Percentiles rank a stretch among this genome's conserved stretches.
Evolutionary conservation across 2,113 vertebrate genomes (phyloP).

Genomic region (Paradoxurus hermaphroditus): DNA sequence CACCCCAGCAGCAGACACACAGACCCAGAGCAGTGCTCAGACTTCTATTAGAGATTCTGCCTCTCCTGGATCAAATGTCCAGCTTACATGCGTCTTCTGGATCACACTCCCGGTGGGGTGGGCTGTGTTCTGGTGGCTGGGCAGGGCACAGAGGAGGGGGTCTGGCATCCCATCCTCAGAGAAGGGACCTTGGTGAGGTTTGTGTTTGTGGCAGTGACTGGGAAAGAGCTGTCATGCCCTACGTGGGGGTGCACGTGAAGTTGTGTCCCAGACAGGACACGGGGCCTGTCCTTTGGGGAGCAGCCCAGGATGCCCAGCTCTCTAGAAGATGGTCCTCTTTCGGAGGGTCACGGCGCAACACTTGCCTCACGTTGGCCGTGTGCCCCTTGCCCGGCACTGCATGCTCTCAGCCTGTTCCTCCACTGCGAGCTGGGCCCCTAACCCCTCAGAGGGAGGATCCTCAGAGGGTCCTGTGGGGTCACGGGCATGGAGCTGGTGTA

Average conservation of each 20-base stretch:
- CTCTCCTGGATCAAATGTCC: background rate
- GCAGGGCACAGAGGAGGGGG: background rate
- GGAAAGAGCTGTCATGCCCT: background rate
- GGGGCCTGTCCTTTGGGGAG: background rate
- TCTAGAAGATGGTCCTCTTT: background rate
- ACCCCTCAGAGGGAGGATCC: background rate
- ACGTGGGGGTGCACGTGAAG: background rate
- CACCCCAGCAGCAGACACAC: slow-evolving; percentile 28
- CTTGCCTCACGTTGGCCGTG: background rate
- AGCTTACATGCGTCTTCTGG: background rate
- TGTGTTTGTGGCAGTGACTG: background rate
- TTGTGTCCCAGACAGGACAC: background rate
- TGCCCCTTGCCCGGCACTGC: background rate
- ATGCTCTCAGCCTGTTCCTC: background rate
- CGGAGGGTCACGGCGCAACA: background rate
- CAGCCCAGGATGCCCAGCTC: background rate
- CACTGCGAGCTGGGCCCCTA: background rate
- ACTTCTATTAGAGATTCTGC: slow-evolving; percentile 52
- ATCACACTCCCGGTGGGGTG: background rate
- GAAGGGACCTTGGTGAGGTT: background rate
- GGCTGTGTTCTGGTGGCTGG: background rate
- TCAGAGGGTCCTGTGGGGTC: background rate
- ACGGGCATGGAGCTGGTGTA: rapidly evolving
- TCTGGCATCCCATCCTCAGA: background rate
- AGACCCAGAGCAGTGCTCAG: slow-evolving; percentile 37